Percentiles rank a stretch among this genome's conserved stretches.
Conservation (phyloP, 1,140 invertebrate species). For the Neotoxoptera formosana region DNA sequence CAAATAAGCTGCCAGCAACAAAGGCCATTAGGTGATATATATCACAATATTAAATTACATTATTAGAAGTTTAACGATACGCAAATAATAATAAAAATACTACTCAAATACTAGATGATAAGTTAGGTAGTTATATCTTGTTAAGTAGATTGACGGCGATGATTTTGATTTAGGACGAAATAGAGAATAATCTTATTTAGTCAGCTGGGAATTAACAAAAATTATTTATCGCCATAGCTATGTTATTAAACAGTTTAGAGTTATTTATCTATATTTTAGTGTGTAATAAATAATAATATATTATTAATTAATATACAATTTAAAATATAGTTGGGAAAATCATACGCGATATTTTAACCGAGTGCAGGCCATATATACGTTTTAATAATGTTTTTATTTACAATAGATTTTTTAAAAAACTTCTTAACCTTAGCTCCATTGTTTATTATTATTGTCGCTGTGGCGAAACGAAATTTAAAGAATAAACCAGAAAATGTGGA, state of each 20-base stretch:
- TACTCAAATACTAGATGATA: too few relatives aligned
- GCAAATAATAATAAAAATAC: too few relatives aligned
- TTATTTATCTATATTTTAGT: not conserved
- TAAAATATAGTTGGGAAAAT: not conserved
- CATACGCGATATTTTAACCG: not conserved
- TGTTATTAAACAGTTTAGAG: not conserved
- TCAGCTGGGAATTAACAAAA: not conserved
- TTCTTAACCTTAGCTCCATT: not conserved
- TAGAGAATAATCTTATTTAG: not conserved
- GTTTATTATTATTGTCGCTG: not conserved
- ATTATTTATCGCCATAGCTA: not conserved
- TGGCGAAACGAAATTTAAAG: not conserved
- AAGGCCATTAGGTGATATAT: too few relatives aligned
- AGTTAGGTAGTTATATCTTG: too few relatives aligned
- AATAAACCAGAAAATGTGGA: not conserved
- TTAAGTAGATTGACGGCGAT: too few relatives aligned
- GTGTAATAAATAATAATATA: not conserved
- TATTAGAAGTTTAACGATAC: too few relatives aligned
- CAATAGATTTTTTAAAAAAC: not conserved
- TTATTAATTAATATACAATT: not conserved
- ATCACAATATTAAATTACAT: too few relatives aligned
- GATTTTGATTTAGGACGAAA: too few relatives aligned
- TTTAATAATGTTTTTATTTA: not conserved
- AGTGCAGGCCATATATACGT: not conserved
- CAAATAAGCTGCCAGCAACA: too few relatives aligned